Evolutionary conservation across 2,888 invertebrate species (phyloP), one percentile per base, ranked within the genome.

Genomic region (Oxycera nigricornis): DNA sequence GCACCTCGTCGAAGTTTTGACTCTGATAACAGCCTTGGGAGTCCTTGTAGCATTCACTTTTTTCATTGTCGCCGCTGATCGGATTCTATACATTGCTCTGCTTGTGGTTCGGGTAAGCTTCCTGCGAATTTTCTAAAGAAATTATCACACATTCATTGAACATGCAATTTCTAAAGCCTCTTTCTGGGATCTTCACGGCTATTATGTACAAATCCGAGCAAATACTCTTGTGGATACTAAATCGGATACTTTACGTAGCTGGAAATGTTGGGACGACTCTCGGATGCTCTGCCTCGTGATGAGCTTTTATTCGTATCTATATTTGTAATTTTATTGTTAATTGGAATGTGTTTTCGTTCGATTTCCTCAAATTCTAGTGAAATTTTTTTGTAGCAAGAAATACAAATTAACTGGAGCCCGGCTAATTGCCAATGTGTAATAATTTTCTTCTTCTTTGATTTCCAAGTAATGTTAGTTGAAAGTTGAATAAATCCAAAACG

Each of bases 1-100:
- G 24, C 80, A 78, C 75, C 78, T 81, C 26, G 77, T 81, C 35
- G 81, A 81, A 76, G 76, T 80, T 1, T 72, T 81, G 14, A 73
- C 80, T 1, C 74, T 81, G 67, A 74, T 80, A 30, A 79, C 80
- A 24, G 57, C 79, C 26, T 76, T 81, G 46, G 80, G 80, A 59
- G 77, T 81, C 28, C 72, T 81, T 55, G 76, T 80, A 3, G 80
- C 79, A 55, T 74, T 79, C 20, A 80, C 81, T 30, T 77, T 80
- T 39, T 77, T 80, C n/a, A 74, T 80, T n/a, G 78, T 80, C 50
- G 65, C 79, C 24, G 76, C 80, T 24, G 79, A 80, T 72, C 78
- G 79, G 22, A 62, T 79, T 11, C 72, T 81, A 2, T 76, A 75
- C 46, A 14, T 79, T 22, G 74, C 79, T n/a, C 70, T 81, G n/a